A percentile compares a stretch with the other conserved stretches of the same genome.
Evolutionary conservation across 2,888 invertebrate genomes (phyloP).

Genomic region (Neelides folsomi): DNA sequence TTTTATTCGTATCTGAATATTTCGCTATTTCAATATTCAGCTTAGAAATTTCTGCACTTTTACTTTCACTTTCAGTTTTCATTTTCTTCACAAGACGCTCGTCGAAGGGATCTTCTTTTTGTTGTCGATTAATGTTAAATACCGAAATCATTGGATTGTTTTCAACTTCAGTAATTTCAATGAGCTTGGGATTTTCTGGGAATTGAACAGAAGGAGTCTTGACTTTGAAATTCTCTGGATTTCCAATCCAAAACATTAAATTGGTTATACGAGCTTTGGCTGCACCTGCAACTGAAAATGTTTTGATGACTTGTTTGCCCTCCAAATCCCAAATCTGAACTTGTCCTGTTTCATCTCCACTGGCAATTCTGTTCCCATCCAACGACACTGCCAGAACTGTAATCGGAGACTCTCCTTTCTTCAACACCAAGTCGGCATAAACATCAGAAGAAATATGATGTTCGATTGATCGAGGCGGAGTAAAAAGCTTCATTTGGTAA

Average conservation of each 20-base stretch:
- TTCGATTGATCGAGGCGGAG: conserved; percentile 53
- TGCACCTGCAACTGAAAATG: conserved; percentile 38
- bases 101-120: conserved; percentile 12
- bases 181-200: conserved; percentile 47
- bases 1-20: conserved; percentile 24
- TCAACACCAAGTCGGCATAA: conserved; percentile 43
- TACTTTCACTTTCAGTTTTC: neutral
- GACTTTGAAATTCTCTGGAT: conserved; percentile 45
- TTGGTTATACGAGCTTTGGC: conserved; percentile 63
- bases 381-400: conserved; percentile 58
- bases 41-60: conserved; percentile 22
- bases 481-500: conserved; percentile 51
- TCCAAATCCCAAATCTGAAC: conserved; percentile 69
- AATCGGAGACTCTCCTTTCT: conserved; percentile 55
- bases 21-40: conserved; percentile 24
- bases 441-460: conserved; percentile 49
- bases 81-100: neutral
- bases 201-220: conserved; percentile 34
- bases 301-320: conserved; percentile 59
- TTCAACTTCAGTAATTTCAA: conserved; percentile 48
- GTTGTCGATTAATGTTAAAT: conserved; percentile 25
- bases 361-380: conserved; percentile 56
- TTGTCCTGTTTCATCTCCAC: conserved; percentile 60
- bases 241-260: conserved; percentile 50
- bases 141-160: conserved; percentile 39